phyloP scores from a whole-genome alignment of 2,797 vertebrate genomes.

The Masticophis lateralis region DNA sequence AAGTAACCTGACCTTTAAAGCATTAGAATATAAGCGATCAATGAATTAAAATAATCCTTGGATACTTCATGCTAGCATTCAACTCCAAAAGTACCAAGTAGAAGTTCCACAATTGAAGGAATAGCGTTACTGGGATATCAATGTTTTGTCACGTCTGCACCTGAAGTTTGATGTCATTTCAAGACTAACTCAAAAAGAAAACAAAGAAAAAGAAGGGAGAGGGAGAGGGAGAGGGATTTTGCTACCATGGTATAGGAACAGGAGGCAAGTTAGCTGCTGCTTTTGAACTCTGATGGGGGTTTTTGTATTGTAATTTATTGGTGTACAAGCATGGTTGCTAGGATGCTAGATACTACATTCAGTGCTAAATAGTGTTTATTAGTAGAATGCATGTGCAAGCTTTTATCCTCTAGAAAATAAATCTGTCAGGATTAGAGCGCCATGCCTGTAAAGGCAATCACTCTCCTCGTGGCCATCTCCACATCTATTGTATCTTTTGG shows the following conservation, averaged over 20 bases:
- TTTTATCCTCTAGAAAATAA: background rate
- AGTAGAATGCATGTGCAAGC: background rate
- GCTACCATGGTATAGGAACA: background rate
- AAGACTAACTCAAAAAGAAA: background rate
- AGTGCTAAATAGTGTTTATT: background rate
- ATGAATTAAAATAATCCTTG: background rate
- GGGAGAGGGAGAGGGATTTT: background rate
- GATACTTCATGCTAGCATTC: background rate
- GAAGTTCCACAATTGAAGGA: background rate
- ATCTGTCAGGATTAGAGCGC: background rate
- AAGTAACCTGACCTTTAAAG: background rate
- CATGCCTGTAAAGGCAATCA: background rate
- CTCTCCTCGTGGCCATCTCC: background rate
- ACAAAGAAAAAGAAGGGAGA: background rate
- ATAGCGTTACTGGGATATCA: background rate
- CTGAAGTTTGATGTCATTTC: background rate
- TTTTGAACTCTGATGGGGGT: background rate
- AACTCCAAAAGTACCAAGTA: background rate
- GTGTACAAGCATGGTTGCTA: background rate
- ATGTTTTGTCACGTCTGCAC: background rate
- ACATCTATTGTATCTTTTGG: constrained; percentile 50
- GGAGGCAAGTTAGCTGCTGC: background rate
- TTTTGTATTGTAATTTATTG: background rate
- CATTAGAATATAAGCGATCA: background rate
- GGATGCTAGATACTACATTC: background rate